Evolutionary conservation across 2,888 invertebrate species (phyloP), one percentile per base, ranked within the genome.

Genomic region (Stenichneumon culpator): DNA sequence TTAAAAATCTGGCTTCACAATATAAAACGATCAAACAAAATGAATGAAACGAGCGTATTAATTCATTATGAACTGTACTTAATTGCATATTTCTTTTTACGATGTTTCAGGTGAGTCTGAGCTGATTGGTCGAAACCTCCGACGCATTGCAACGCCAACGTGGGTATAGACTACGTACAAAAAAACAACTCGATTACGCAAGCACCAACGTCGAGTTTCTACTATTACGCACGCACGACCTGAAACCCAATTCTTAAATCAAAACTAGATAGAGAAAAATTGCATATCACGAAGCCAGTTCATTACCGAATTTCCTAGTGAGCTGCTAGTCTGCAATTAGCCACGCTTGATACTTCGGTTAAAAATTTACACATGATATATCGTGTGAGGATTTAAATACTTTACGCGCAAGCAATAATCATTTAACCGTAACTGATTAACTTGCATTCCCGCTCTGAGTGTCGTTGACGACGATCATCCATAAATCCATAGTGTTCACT

Each of bases 21-120:
- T 32, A 32, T 32, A 32, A 32, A 32, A 5, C 0, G 32, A 9
- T 4, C 9, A 36, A 36, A 9, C 32, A 32, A 9, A 19, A 57
- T 57, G 2, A 57, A 57, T 4, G 3, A 57, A 22, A 9, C 3
- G 4, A 11, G 11, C 9, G 22, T 25, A 57, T 25, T 57, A 11
- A 16, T 63, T 32, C 6, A 5, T 28, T 2, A 63, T 6, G 16
- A n/a, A 57, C 25, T 6, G 16, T 44, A 44, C 44, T 16, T 57
- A 57, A 57, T 57, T 0, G 4, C 4, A 3, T 2, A 14, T 19
- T 44, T 36, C 44, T 60, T 50, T 63, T 63, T 74, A 28, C 57
- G 0, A 47, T 74, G 74, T 74, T 74, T 63, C 74, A 74, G 74
- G 74, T 74, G 63, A 74, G 74, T 63, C 28, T 50, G 25, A 47